A percentile compares a stretch with the other conserved stretches of the same genome.
Conservation (phyloP, 2,888 invertebrate species). For the Podotricha telesiphe region DNA sequence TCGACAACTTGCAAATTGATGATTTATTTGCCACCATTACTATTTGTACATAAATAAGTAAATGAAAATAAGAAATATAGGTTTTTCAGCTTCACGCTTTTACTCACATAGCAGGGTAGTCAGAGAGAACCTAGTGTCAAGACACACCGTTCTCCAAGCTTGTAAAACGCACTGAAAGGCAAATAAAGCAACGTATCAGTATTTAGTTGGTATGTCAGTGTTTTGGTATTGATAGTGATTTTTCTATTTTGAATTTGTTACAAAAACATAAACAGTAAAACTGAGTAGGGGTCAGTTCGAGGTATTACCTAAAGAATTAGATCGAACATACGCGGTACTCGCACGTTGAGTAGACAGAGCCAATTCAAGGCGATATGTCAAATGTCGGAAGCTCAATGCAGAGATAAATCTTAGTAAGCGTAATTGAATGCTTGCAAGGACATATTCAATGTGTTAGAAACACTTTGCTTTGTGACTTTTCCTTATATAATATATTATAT, state of each 20-base stretch:
- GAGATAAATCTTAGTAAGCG: constrained; percentile 28
- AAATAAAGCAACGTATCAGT: too few relatives aligned
- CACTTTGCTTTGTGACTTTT: background rate
- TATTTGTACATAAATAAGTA: background rate
- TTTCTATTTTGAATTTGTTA: too few relatives aligned
- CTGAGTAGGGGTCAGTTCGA: constrained; percentile 16
- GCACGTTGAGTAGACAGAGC: constrained; percentile 6
- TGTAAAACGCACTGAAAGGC: too few relatives aligned
- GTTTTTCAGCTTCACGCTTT: too few relatives aligned
- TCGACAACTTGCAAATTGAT: constrained; percentile 33
- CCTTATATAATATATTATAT: background rate
- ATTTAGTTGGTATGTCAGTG: too few relatives aligned
- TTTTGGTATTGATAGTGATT: too few relatives aligned
- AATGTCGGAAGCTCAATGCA: constrained; percentile 31
- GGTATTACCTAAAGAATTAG: constrained; percentile 17
- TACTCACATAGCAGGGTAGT: too few relatives aligned
- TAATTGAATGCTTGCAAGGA: constrained; percentile 28
- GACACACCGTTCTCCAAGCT: too few relatives aligned
- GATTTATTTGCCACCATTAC: constrained; percentile 31
- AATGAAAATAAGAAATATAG: too few relatives aligned
- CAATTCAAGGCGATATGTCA: constrained; percentile 22
- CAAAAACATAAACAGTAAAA: background rate
- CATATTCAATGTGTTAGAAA: background rate
- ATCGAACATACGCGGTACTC: background rate
- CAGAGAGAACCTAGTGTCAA: too few relatives aligned